Evolutionary conservation across 2,797 vertebrate genomes (phyloP).

Genomic region (Eospalax fontanierii): DNA sequence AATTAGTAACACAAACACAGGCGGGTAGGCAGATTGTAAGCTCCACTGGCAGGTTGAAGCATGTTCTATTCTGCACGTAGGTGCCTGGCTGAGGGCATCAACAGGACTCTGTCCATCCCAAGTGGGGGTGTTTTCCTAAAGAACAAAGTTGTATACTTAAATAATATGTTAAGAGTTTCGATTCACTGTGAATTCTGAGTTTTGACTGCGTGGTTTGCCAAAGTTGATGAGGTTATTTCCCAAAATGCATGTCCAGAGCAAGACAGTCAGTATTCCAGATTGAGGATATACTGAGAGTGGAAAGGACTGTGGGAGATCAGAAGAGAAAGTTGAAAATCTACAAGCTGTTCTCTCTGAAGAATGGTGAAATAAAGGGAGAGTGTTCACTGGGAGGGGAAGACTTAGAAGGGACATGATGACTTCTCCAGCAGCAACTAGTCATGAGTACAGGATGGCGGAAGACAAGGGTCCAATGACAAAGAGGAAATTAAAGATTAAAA

Average conservation of each 20-base stretch:
- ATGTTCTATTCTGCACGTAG: neutral
- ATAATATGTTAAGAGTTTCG: neutral
- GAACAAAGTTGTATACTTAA: neutral
- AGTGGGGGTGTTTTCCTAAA: neutral
- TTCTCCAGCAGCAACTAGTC: neutral
- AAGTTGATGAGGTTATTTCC: neutral
- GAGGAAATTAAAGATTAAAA: neutral
- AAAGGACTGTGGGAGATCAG: neutral
- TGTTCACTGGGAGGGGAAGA: neutral
- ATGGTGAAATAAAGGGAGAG: neutral
- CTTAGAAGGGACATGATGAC: neutral
- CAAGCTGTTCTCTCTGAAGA: neutral
- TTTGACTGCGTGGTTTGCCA: fast-evolving
- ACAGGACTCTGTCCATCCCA: neutral
- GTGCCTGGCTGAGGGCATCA: neutral
- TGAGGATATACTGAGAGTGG: neutral
- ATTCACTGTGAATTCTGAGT: neutral
- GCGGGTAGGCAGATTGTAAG: neutral
- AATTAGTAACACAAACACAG: slow-evolving; percentile 38
- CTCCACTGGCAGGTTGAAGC: neutral
- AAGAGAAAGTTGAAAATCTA: slow-evolving; percentile 26
- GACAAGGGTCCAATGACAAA: neutral
- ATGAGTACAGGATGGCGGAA: neutral
- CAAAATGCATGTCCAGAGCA: neutral
- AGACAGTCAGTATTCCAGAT: neutral